A percentile compares a stretch with the other conserved stretches of the same genome.
Conservation (phyloP, 2,888 invertebrate genomes). For the Nephrotoma guestfalica region DNA sequence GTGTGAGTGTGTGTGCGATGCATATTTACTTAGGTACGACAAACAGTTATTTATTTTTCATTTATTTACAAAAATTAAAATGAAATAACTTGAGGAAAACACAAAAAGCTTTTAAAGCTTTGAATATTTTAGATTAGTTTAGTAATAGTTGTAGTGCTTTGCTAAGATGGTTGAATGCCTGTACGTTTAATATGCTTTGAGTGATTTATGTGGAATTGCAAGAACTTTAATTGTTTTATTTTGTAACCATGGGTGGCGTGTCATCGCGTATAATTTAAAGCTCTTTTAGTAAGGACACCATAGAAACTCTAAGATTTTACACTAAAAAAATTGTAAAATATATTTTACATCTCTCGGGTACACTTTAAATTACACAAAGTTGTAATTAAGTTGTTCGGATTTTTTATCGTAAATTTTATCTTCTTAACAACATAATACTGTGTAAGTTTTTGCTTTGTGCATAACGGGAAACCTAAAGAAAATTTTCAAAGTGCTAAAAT, state of each 20-base stretch:
- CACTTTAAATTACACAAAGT: neutral
- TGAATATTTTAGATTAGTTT: neutral
- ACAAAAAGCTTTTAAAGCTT: neutral
- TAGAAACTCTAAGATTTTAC: too few relatives aligned
- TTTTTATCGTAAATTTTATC: neutral
- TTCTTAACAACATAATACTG: neutral
- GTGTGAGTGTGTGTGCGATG: neutral
- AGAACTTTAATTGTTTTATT: too few relatives aligned
- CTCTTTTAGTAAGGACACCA: too few relatives aligned
- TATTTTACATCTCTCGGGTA: too few relatives aligned
- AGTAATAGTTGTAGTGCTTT: neutral
- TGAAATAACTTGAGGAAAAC: neutral
- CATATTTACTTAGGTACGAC: neutral
- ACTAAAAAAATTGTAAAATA: too few relatives aligned
- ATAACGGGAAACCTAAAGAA: too few relatives aligned
- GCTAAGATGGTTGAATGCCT: neutral
- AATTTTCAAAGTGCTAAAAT: too few relatives aligned
- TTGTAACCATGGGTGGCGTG: too few relatives aligned
- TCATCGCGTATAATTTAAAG: too few relatives aligned
- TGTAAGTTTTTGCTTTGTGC: too few relatives aligned
- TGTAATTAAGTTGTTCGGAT: neutral
- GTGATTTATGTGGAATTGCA: too few relatives aligned
- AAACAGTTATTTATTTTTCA: neutral
- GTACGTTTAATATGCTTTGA: too few relatives aligned
- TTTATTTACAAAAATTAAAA: neutral